Evolutionary conservation across 2,888 invertebrate species (phyloP).

Genomic region (Amiota mariae): DNA sequence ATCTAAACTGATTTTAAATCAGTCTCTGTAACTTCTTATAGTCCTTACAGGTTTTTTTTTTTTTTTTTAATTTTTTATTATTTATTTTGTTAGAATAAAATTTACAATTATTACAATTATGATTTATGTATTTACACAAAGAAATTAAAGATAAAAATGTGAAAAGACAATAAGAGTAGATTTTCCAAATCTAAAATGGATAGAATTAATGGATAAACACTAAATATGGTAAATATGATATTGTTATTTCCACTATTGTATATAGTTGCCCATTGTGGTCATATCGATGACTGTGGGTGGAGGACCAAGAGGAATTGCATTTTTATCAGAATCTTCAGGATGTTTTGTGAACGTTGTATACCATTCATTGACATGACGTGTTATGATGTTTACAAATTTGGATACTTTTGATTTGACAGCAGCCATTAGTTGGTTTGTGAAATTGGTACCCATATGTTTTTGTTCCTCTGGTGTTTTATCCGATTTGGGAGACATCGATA

Average conservation of each 20-base stretch:
- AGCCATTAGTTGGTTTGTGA: slow-evolving; percentile 54
- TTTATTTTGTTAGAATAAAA: background rate
- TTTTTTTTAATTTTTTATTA: slow-evolving; percentile 16
- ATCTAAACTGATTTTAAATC: too few species aligned
- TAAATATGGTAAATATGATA: background rate
- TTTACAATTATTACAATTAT: background rate
- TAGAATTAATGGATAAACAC: slow-evolving; percentile 8
- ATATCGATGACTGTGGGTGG: background rate
- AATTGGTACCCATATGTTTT: slow-evolving; percentile 21
- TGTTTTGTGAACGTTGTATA: slow-evolving; percentile 63
- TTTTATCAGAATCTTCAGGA: slow-evolving; percentile 38
- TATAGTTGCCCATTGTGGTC: slow-evolving; percentile 45
- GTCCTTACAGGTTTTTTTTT: too few species aligned
- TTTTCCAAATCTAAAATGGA: too few species aligned
- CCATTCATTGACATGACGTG: slow-evolving; percentile 68
- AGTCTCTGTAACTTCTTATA: too few species aligned
- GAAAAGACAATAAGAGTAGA: background rate
- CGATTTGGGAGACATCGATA: slow-evolving; percentile 38
- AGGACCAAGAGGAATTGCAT: background rate
- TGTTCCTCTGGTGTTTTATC: slow-evolving; percentile 44
- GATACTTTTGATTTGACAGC: slow-evolving; percentile 61
- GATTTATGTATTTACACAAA: background rate
- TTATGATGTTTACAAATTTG: slow-evolving; percentile 63
- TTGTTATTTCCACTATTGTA: background rate
- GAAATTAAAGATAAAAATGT: background rate